These are phyloP conservation scores for Heteromyza rotundicornis DNA, from an alignment of 2,888 invertebrate species.

Conservation along the genomic window DNA sequence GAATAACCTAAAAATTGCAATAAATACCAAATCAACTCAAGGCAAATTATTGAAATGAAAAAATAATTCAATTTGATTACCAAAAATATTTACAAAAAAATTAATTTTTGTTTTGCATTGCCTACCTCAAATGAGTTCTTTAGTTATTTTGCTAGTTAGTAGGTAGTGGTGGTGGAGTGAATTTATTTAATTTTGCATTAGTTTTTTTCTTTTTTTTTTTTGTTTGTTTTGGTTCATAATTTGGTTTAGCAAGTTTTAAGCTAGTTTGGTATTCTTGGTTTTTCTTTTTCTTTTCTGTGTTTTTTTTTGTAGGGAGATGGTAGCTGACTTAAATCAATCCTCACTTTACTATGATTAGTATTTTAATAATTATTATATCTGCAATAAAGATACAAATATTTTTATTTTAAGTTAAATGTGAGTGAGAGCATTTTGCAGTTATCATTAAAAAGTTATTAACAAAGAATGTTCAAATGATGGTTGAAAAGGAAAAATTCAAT, in stretches of 20 bases:
- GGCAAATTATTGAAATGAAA: too few relatives aligned
- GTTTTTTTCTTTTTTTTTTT: constrained; percentile 10
- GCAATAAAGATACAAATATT: constrained; percentile 57
- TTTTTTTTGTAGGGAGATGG: constrained; percentile 29
- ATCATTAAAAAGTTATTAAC: too few relatives aligned
- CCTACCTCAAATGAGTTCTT: constrained; percentile 37
- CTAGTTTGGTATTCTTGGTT: constrained; percentile 30
- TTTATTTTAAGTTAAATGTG: too few relatives aligned
- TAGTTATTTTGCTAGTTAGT: constrained; percentile 10
- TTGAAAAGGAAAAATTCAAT: background rate
- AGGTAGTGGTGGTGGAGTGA: constrained; percentile 29
- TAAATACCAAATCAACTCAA: too few relatives aligned
- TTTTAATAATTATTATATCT: constrained; percentile 57
- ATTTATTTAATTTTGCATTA: constrained; percentile 17
- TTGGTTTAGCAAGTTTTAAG: constrained; percentile 36
- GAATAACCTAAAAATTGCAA: background rate
- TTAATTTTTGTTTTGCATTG: constrained; percentile 30
- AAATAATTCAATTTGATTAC: too few relatives aligned
- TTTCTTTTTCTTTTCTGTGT: too few relatives aligned
- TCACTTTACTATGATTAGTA: constrained; percentile 18
- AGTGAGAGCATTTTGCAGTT: constrained; percentile 16
- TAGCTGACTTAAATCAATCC: constrained; percentile 19
- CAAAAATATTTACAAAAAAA: too few relatives aligned
- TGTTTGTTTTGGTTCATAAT: constrained; percentile 14
- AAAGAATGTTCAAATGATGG: background rate